Conservation (phyloP, 2,797 vertebrate species). For the Anabas testudineus region DNA sequence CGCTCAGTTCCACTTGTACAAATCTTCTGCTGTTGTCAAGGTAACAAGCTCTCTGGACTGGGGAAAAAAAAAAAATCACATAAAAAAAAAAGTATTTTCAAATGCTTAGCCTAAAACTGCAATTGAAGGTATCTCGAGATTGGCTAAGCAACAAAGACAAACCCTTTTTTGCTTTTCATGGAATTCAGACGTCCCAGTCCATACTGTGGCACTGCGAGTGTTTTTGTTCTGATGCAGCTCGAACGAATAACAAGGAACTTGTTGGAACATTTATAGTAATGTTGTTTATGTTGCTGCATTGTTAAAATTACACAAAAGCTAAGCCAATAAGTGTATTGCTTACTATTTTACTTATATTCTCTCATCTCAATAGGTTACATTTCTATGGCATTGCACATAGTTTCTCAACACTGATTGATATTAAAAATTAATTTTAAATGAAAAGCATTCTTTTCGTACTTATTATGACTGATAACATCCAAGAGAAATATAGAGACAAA, state of each 20-base stretch:
- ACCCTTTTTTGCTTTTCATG: background rate
- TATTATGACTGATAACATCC: background rate
- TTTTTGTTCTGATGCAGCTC: conserved; percentile 4
- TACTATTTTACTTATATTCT: background rate
- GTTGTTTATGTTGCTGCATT: background rate
- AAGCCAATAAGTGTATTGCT: conserved; percentile 3
- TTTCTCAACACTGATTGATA: background rate
- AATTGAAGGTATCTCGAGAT: conserved; percentile 32
- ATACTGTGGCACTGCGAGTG: background rate
- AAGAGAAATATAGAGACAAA: background rate
- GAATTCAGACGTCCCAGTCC: conserved; percentile 1
- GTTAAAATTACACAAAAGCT: background rate
- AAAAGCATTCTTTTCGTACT: conserved; percentile 3
- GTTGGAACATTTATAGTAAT: background rate
- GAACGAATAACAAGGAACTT: conserved; percentile 16
- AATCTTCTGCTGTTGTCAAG: conserved; percentile 86
- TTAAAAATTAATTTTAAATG: background rate
- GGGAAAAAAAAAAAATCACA: background rate
- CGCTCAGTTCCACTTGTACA: conserved; percentile 66
- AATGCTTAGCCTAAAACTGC: conserved; percentile 68
- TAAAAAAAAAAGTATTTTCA: conserved; percentile 64
- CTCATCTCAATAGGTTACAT: conserved; percentile 9
- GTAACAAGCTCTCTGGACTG: conserved; percentile 81
- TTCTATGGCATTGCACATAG: background rate
- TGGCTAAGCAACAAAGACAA: conserved; percentile 11